Percentiles rank a stretch among this genome's conserved stretches.
Conservation (phyloP, 2,113 vertebrate genomes). For the Hystrix brachyura region DNA sequence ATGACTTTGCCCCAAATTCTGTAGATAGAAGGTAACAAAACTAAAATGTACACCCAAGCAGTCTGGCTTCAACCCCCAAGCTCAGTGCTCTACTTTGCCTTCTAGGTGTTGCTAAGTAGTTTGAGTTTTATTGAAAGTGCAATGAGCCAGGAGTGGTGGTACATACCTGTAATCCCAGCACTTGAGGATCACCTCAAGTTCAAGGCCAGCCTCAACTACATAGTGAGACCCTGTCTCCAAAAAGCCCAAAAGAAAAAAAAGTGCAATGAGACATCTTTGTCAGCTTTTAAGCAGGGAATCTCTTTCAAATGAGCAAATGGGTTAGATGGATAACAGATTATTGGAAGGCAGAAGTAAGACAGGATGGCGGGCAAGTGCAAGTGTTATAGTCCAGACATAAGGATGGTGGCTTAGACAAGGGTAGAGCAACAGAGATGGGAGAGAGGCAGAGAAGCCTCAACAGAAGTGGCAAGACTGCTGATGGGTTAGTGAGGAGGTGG, state of each 20-base stretch:
- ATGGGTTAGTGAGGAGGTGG: background rate
- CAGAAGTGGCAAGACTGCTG: background rate
- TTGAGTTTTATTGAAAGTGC: background rate
- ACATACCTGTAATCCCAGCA: too few relatives aligned
- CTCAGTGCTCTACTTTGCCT: background rate
- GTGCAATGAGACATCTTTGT: background rate
- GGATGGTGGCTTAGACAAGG: background rate
- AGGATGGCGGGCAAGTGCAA: background rate
- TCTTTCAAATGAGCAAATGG: background rate
- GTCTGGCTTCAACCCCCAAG: background rate
- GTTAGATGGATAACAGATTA: background rate
- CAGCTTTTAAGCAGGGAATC: background rate
- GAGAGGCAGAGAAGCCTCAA: background rate
- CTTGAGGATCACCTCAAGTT: too few relatives aligned
- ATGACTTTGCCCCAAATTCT: background rate
- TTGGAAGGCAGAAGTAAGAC: background rate
- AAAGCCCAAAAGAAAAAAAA: background rate
- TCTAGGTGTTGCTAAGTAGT: background rate
- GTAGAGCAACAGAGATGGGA: background rate
- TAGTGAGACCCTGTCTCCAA: too few relatives aligned
- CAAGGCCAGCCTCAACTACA: too few relatives aligned
- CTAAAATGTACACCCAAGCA: background rate
- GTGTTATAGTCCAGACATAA: background rate
- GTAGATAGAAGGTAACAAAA: background rate
- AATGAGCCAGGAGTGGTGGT: background rate